Conservation (phyloP, 2,888 invertebrate genomes). For the Liopterus haemorrhoidalis region DNA sequence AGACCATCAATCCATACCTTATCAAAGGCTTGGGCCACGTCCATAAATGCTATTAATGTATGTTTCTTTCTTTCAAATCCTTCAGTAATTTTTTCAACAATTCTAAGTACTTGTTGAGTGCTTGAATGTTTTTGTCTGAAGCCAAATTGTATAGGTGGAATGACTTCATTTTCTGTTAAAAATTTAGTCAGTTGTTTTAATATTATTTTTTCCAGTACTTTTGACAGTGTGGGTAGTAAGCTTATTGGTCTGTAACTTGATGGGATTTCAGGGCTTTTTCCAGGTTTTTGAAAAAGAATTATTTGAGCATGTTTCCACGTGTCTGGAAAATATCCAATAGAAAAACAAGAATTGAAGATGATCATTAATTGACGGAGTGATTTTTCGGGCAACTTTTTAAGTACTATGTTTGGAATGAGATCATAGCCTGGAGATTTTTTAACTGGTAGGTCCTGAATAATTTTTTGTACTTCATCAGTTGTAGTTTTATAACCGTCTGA, state of each 20-base stretch:
- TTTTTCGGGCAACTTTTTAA: slow-evolving; percentile 17
- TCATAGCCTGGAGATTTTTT: slow-evolving; percentile 9
- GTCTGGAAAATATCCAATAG: slow-evolving; percentile 37
- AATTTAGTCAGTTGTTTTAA: neutral
- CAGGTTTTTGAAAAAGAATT: neutral
- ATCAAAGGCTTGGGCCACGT: slow-evolving; percentile 17
- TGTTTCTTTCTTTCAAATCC: neutral
- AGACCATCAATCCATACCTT: slow-evolving; percentile 13
- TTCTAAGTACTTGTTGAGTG: neutral
- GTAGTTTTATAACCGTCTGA: slow-evolving; percentile 1
- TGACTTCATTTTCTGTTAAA: neutral
- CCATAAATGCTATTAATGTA: neutral
- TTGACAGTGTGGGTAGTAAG: slow-evolving; percentile 6
- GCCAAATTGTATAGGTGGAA: neutral
- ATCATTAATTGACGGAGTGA: slow-evolving; percentile 21
- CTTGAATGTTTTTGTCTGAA: slow-evolving; percentile 3
- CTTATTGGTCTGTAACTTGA: slow-evolving; percentile 12
- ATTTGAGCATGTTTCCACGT: slow-evolving; percentile 21
- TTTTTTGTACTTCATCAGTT: slow-evolving; percentile 2
- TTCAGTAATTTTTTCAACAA: neutral
- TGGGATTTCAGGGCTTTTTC: neutral
- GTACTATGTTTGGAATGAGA: slow-evolving; percentile 1
- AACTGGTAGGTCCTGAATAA: slow-evolving; percentile 7
- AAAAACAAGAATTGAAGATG: slow-evolving; percentile 50
- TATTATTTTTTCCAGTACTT: slow-evolving; percentile 3